These are phyloP conservation scores for Xyrauchen texanus DNA, from an alignment of 2,113 vertebrate genomes.

Conservation along the genomic window DNA sequence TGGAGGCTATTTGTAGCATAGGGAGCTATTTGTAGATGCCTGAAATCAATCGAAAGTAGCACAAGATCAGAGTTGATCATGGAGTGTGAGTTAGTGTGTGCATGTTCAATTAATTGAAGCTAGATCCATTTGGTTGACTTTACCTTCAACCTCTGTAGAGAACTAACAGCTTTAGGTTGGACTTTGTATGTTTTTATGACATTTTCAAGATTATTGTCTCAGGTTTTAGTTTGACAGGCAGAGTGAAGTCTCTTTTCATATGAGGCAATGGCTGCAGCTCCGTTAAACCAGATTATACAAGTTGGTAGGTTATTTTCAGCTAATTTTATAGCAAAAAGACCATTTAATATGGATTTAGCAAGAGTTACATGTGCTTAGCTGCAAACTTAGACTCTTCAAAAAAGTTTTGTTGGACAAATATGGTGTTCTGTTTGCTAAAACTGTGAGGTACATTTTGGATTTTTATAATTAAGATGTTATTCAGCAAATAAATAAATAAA, in stretches of 20 bases:
- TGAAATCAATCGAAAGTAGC: slow-evolving; percentile 27
- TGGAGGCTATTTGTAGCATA: slow-evolving; percentile 48
- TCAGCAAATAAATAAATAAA: no score
- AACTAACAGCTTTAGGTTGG: background rate
- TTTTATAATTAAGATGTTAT: no score
- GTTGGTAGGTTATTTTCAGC: background rate
- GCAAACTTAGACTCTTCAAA: background rate
- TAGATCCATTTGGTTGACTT: background rate
- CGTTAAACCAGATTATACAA: background rate
- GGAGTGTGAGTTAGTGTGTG: background rate
- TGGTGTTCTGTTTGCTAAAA: no score
- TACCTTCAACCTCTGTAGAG: background rate
- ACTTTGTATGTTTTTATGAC: background rate
- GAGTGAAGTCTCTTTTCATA: background rate
- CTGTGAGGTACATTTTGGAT: no score
- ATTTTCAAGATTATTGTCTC: slow-evolving; percentile 27
- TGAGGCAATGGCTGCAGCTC: background rate
- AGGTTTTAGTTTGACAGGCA: background rate
- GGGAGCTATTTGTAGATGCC: slow-evolving; percentile 48
- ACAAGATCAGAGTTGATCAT: background rate
- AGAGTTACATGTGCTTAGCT: slow-evolving; percentile 8
- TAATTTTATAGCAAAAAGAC: background rate
- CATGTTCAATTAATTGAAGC: background rate
- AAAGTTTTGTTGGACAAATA: no score
- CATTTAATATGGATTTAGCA: background rate